Percentiles rank a stretch among this genome's conserved stretches.
phyloP scores from a whole-genome alignment of 1,140 invertebrate species.

The Chrysomallon squamiferum region DNA sequence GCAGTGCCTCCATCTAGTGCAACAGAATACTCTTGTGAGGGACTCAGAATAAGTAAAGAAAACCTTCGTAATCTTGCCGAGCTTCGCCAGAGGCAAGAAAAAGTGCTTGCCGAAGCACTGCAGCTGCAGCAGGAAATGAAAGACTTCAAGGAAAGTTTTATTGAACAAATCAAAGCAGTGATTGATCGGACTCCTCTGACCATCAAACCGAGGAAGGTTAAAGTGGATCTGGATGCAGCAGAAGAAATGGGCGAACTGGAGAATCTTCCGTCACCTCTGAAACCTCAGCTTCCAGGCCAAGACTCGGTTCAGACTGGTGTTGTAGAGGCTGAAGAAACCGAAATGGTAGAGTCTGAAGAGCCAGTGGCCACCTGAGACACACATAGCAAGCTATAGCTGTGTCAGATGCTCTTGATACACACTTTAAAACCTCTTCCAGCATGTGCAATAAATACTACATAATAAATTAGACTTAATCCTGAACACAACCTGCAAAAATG shows the following conservation, averaged over 20 bases:
- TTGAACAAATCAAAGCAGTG: constrained; percentile 46
- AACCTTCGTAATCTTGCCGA: constrained; percentile 72
- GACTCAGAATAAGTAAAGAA: constrained; percentile 64
- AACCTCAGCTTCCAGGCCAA: constrained; percentile 18
- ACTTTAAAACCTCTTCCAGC: too few species aligned
- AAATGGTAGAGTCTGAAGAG: too few species aligned
- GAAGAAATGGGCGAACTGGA: constrained; percentile 28
- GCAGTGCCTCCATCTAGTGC: constrained; percentile 72
- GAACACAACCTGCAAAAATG: too few species aligned
- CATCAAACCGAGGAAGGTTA: constrained; percentile 58
- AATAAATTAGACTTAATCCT: too few species aligned
- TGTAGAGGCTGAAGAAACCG: too few species aligned
- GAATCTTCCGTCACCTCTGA: constrained; percentile 51
- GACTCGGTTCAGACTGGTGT: too few species aligned
- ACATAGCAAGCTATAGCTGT: too few species aligned
- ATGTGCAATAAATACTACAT: too few species aligned
- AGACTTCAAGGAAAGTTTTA: constrained; percentile 70
- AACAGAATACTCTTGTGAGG: constrained; percentile 71
- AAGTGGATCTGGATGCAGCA: constrained; percentile 57
- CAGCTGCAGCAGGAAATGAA: constrained; percentile 73
- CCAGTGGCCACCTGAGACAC: too few species aligned
- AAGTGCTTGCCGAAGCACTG: constrained; percentile 69
- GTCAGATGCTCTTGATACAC: too few species aligned
- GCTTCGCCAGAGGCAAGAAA: constrained; percentile 68
- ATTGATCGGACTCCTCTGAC: constrained; percentile 47